Conservation (phyloP, 37 sponge, comb jelly and placozoan species). For the Haliclona indistincta region DNA sequence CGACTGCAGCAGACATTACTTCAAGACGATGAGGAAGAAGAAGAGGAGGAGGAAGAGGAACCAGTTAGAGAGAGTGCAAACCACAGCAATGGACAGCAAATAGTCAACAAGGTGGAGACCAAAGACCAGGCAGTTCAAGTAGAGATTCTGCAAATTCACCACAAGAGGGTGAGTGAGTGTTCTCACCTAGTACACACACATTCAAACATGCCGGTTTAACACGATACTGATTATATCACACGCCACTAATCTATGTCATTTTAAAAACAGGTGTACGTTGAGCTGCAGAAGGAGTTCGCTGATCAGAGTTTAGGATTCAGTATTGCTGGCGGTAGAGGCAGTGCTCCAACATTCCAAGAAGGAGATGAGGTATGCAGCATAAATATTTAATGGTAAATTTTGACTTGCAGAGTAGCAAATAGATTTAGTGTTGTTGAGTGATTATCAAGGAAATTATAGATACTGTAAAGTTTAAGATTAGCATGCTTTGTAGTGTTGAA, state of each 20-base stretch:
- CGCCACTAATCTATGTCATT: neutral
- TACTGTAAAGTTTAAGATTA: no score
- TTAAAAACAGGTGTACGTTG: conserved; percentile 5
- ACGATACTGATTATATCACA: neutral
- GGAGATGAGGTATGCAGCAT: conserved; percentile 5
- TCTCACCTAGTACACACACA: neutral
- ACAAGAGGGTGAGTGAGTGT: neutral
- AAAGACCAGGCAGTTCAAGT: neutral
- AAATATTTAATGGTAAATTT: no score
- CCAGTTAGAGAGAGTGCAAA: no score
- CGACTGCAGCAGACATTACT: neutral
- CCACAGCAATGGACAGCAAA: no score
- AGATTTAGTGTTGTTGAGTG: no score
- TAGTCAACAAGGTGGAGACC: neutral
- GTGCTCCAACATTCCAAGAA: neutral
- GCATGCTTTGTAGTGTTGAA: no score
- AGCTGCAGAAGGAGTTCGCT: neutral
- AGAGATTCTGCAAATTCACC: neutral
- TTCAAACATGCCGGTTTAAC: neutral
- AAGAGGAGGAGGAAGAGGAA: neutral
- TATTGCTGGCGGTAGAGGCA: conserved; percentile 7
- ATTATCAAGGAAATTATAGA: no score
- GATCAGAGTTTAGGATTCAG: conserved; percentile 13
- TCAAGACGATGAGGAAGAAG: neutral
- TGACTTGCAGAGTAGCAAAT: no score